Base-by-base conservation (phyloP, 2,888 invertebrate species). In the Chloromyia formosa region DNA sequence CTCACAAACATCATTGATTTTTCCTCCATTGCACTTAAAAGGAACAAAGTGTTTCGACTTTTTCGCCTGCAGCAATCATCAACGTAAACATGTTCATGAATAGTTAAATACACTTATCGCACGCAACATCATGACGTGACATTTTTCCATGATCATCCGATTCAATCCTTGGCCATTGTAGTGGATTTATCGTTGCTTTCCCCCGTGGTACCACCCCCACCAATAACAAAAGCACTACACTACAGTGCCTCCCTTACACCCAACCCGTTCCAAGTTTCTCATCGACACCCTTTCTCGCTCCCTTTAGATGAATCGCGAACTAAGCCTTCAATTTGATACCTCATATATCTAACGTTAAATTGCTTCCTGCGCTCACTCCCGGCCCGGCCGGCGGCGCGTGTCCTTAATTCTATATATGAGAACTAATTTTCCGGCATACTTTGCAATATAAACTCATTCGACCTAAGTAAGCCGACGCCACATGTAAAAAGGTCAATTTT, bases 111-210 rank as follows among this genome's bases (percentile, higher is more conserved):
- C 27, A 69, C 27, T 69, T 49, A 69, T 69, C 53, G 54, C 68
- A 69, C 54, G 68, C 68, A 69, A 69, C n/a, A 40, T 54, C 54
- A 53, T 69, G 68, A 69, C 68, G 68, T 69, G 68, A 69, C 68
- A 69, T 53, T 69, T 53, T 49, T 23, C 49, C 23, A 69, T 27
- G 54, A 69, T 69, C 53, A 69, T 54, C 68, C 68, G 68, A 69
- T 69, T 69, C 68, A 53, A 23, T 69, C 18, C 62, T 7, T 35
- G 27, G 27, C 7, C 7, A 35, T 35, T 35, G 27, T 35, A 35
- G 2, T 35, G 27, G 27, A 35, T 35, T 35, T 35, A 35, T 35
- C 27, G 27, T 35, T 35, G 40, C 62, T 7, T 40, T 40, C 40
- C 14, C 62, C 27, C 18, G 1, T 18, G 27, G 62, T 18, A 23